Conservation (phyloP, 2,888 invertebrate species). For the Drosophila meridiana region DNA sequence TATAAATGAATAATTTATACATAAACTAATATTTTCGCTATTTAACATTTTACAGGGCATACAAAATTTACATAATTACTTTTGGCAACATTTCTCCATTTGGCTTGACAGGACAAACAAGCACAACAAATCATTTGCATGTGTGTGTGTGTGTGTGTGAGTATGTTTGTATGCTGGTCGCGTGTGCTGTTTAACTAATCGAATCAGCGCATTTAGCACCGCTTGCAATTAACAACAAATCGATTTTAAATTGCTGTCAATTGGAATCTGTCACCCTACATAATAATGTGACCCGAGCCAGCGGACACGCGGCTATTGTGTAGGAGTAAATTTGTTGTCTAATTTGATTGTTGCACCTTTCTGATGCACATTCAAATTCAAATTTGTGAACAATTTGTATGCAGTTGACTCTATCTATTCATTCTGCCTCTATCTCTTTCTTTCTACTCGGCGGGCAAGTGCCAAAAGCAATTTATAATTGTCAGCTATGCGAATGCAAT, state of each 20-base stretch:
- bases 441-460: constrained; percentile 9
- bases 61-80: constrained; percentile 70
- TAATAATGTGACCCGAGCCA: constrained; percentile 32
- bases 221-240: constrained; percentile 67
- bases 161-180: constrained; percentile 1
- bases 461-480: constrained; percentile 73
- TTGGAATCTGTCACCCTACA: constrained; percentile 24
- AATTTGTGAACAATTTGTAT: constrained; percentile 18
- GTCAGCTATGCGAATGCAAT: constrained; percentile 72
- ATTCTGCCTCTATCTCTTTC: neutral
- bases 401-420: neutral
- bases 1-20: no score
- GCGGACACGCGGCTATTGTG: constrained; percentile 23
- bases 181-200: constrained; percentile 45
- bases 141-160: constrained; percentile 3
- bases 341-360: constrained; percentile 38
- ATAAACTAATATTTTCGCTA: neutral
- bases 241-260: constrained; percentile 59
- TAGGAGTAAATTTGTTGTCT: constrained; percentile 26
- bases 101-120: constrained; percentile 23
- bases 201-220: constrained; percentile 54
- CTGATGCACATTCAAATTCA: constrained; percentile 15
- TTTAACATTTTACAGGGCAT: constrained; percentile 2
- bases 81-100: constrained; percentile 33
- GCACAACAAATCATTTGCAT: constrained; percentile 14